phyloP scores from a whole-genome alignment of 2,888 invertebrate species.

The Cantharis nigra region DNA sequence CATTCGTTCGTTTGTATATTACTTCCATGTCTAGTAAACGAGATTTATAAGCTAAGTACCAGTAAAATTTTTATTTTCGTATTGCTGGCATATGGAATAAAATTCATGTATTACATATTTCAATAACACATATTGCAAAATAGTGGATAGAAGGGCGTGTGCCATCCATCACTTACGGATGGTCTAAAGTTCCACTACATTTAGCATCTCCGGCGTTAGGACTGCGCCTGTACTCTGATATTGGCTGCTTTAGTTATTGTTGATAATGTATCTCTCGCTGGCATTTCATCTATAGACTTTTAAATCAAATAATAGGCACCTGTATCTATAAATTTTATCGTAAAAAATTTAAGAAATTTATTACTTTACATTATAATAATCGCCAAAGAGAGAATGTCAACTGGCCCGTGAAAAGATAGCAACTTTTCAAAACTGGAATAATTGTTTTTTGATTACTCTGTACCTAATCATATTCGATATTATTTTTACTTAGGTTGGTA shows the following conservation, averaged over 20 bases:
- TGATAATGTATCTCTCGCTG: conserved; percentile 32
- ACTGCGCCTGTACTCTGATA: conserved; percentile 36
- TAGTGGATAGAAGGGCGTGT: conserved; percentile 53
- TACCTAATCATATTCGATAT: no score
- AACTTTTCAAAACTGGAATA: background rate
- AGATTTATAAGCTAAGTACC: conserved; percentile 11
- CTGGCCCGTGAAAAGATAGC: background rate
- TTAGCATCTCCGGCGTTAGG: conserved; percentile 49
- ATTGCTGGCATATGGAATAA: conserved; percentile 16
- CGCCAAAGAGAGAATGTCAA: background rate
- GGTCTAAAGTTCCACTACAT: conserved; percentile 57
- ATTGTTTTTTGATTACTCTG: no score
- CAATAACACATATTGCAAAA: conserved; percentile 55
- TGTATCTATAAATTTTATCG: background rate
- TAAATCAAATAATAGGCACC: conserved; percentile 17
- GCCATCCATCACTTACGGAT: conserved; percentile 58
- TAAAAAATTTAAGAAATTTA: background rate
- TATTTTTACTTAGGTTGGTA: no score
- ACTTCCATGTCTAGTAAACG: background rate
- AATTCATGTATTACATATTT: conserved; percentile 45
- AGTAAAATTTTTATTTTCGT: conserved; percentile 11
- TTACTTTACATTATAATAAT: no score
- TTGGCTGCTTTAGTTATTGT: conserved; percentile 26
- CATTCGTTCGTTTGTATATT: background rate
- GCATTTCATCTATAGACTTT: conserved; percentile 25